Evolutionary conservation across 2,797 vertebrate species (phyloP).

Genomic region (Esox lucius): DNA sequence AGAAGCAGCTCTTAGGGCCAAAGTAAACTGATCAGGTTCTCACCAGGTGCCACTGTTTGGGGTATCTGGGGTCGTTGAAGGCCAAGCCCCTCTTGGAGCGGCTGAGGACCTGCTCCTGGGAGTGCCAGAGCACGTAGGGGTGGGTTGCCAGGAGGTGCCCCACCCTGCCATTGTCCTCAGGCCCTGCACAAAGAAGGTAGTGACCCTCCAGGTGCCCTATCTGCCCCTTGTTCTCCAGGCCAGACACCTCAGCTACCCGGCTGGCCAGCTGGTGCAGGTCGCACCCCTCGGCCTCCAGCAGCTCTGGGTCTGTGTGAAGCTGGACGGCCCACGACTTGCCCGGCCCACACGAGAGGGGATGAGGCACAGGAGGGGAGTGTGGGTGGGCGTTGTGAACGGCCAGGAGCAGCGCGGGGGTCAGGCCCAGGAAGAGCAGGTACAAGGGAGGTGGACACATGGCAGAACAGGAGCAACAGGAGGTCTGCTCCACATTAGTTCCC

Average conservation of each 20-base stretch:
- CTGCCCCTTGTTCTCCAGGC: constrained; percentile 87
- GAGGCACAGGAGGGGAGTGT: constrained; percentile 33
- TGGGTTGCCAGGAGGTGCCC: constrained; percentile 77
- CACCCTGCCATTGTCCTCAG: constrained; percentile 42
- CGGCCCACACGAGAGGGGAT: constrained; percentile 50
- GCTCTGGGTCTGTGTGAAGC: constrained; percentile 56
- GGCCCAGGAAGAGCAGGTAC: constrained; percentile 53
- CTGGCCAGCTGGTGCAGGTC: constrained; percentile 64
- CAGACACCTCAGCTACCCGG: constrained; percentile 77
- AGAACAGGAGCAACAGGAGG: constrained; percentile 35
- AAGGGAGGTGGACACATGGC: constrained; percentile 67
- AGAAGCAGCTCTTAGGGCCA: neutral
- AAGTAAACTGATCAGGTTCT: constrained; percentile 50
- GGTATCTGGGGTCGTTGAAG: constrained; percentile 94
- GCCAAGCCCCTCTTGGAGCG: constrained; percentile 88
- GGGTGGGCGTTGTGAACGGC: constrained; percentile 40
- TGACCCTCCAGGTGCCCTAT: constrained; percentile 90
- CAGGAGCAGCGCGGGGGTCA: constrained; percentile 54
- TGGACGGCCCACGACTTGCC: constrained; percentile 87
- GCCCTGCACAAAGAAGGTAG: constrained; percentile 80
- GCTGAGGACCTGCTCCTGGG: constrained; percentile 85
- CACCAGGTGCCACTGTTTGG: constrained; percentile 96
- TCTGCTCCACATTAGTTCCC: constrained; percentile 68
- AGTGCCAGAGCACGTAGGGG: constrained; percentile 87
- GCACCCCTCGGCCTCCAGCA: constrained; percentile 35